Conservation (phyloP, 2,888 invertebrate species). For the Drosophila nr. perissopoda region DNA sequence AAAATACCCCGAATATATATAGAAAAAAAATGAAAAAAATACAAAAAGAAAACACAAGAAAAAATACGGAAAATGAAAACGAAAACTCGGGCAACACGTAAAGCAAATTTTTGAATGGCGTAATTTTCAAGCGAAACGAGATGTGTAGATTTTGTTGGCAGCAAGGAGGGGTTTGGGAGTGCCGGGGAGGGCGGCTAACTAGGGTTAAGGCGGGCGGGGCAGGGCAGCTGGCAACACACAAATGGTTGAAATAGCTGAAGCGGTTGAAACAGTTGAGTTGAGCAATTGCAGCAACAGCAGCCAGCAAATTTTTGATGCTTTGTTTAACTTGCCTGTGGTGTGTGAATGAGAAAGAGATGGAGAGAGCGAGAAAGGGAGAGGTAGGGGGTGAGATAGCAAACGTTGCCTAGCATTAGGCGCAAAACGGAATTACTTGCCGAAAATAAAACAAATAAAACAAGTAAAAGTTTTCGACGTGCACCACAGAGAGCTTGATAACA, state of each 20-base stretch:
- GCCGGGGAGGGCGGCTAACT: not conserved
- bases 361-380: not conserved
- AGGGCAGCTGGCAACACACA: slow-evolving; percentile 19
- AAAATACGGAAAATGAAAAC: slow-evolving; percentile 11
- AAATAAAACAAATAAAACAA: slow-evolving; percentile 71
- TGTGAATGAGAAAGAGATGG: not conserved
- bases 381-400: slow-evolving; percentile 13
- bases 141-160: slow-evolving; percentile 46
- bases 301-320: slow-evolving; percentile 60
- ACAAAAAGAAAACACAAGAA: slow-evolving; percentile 1
- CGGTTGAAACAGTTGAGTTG: slow-evolving; percentile 43
- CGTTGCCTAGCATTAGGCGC: slow-evolving; percentile 67
- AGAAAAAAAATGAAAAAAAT: not conserved
- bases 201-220: not conserved
- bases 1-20: slow-evolving; percentile 8
- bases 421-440: slow-evolving; percentile 70
- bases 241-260: slow-evolving; percentile 48
- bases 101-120: slow-evolving; percentile 72
- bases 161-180: not conserved
- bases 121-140: slow-evolving; percentile 63
- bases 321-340: slow-evolving; percentile 63
- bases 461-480: slow-evolving; percentile 57
- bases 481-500: slow-evolving; percentile 40
- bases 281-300: slow-evolving; percentile 59
- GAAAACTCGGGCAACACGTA: slow-evolving; percentile 63